phyloP scores from a whole-genome alignment of 2,888 invertebrate species.

The Apotomis turbidana region DNA sequence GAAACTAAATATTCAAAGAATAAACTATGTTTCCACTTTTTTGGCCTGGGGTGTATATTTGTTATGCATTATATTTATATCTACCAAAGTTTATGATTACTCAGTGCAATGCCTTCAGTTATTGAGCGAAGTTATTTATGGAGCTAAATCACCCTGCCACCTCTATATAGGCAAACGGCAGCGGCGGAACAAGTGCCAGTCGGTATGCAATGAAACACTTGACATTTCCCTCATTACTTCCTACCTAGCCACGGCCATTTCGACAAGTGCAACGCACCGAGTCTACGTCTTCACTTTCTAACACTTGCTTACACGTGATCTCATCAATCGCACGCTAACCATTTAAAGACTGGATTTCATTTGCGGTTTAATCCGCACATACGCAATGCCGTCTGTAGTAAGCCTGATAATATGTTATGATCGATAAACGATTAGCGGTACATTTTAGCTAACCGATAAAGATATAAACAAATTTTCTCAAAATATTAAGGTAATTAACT shows the following conservation, averaged over 20 bases:
- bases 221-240: slow-evolving; percentile 51
- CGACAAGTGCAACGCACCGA: slow-evolving; percentile 42
- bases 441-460: background rate
- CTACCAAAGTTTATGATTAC: background rate
- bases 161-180: slow-evolving; percentile 41
- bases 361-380: slow-evolving; percentile 7
- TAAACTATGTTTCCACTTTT: too few species aligned
- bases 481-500: slow-evolving; percentile 7
- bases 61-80: too few species aligned
- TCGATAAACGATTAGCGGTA: background rate
- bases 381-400: background rate
- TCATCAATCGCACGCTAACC: slow-evolving; percentile 35
- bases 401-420: background rate
- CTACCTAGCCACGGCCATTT: slow-evolving; percentile 36
- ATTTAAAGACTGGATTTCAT: slow-evolving; percentile 14
- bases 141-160: slow-evolving; percentile 2
- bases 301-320: slow-evolving; percentile 39
- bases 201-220: slow-evolving; percentile 32
- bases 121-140: slow-evolving; percentile 27
- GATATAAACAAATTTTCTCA: background rate
- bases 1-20: too few species aligned
- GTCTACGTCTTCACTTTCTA: slow-evolving; percentile 44
- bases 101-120: background rate
- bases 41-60: too few species aligned
- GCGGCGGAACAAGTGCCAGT: slow-evolving; percentile 43